Conservation (phyloP, 1,140 invertebrate genomes). For the Babylonia areolata region DNA sequence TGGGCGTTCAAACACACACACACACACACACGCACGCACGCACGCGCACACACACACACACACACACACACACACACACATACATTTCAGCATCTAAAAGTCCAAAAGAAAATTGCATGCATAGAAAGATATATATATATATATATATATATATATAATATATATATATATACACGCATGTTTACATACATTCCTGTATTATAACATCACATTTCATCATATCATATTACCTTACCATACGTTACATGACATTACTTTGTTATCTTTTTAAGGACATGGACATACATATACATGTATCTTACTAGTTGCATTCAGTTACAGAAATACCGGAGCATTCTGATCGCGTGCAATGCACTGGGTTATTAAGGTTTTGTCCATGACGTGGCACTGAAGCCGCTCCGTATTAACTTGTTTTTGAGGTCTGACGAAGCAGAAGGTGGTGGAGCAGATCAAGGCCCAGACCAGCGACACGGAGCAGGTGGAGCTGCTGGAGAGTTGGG, state of each 20-base stretch:
- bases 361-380: too few relatives aligned
- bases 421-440: neutral
- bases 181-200: neutral
- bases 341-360: neutral
- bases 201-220: neutral
- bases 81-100: too few relatives aligned
- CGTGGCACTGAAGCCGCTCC: too few relatives aligned
- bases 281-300: too few relatives aligned
- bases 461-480: neutral
- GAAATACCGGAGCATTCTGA: neutral
- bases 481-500: neutral
- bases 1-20: neutral
- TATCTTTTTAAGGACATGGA: too few relatives aligned
- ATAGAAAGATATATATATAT: neutral
- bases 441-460: neutral
- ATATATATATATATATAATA: neutral
- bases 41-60: neutral
- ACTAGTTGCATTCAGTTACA: too few relatives aligned
- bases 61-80: constrained; percentile 9
- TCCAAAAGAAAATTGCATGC: too few relatives aligned
- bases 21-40: neutral
- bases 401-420: neutral
- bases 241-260: too few relatives aligned
- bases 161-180: constrained; percentile 5
- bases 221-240: too few relatives aligned